Percentiles rank a stretch among this genome's conserved stretches.
Evolutionary conservation across 1,140 invertebrate genomes (phyloP).

Genomic region (Macrostomum lignano): DNA sequence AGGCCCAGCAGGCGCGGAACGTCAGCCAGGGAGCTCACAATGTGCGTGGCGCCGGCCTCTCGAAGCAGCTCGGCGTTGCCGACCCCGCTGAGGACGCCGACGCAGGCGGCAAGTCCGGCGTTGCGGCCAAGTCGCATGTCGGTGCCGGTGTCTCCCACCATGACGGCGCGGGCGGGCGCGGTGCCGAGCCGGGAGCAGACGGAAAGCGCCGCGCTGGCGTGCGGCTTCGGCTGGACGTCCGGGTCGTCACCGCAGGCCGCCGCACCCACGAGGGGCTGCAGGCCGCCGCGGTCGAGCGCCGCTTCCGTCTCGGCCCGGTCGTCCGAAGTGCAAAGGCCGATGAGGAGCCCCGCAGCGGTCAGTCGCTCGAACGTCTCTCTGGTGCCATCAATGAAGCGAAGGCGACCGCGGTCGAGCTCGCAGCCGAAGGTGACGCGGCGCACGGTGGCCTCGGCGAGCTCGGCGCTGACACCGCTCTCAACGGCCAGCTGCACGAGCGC

Average conservation of each 20-base stretch:
- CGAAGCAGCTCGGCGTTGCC: no score
- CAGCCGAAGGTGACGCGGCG: no score
- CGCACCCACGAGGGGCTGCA: conserved; percentile 19
- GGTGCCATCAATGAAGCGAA: no score
- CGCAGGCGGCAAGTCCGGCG: conserved; percentile 25
- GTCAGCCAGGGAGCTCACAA: no score
- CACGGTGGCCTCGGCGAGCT: conserved; percentile 10
- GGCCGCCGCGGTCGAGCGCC: conserved; percentile 16
- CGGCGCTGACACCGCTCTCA: conserved; percentile 15
- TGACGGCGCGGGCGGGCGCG: conserved; percentile 21
- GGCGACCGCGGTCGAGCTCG: no score
- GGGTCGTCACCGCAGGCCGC: conserved; percentile 30
- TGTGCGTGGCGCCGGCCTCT: no score
- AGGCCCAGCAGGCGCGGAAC: no score
- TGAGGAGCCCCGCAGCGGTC: no score
- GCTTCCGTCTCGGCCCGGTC: conserved; percentile 16
- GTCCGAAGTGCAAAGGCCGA: no score
- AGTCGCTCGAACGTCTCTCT: no score
- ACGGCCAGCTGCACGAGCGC: conserved; percentile 16
- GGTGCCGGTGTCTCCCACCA: conserved; percentile 30
- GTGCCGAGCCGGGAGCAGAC: conserved; percentile 26
- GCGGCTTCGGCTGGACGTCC: conserved; percentile 24
- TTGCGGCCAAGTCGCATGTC: conserved; percentile 28
- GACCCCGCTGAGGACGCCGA: conserved; percentile 26
- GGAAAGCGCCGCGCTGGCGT: conserved; percentile 26